These are phyloP conservation scores for Chaetodon trifasciatus DNA, from an alignment of 2,797 vertebrate species.

Conservation along the genomic window DNA sequence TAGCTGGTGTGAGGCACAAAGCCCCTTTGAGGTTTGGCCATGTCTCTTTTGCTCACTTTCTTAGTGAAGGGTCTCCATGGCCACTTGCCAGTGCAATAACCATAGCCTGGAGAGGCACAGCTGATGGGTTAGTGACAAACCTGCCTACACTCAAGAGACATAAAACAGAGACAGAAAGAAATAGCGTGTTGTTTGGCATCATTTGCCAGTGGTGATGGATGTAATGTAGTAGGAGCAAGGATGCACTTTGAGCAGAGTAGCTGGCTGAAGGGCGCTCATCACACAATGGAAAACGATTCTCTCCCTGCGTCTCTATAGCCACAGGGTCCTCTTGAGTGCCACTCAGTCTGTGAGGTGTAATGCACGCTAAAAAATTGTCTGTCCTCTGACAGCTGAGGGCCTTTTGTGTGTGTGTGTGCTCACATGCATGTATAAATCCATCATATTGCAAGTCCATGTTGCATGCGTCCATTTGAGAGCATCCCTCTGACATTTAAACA, in stretches of 20 bases:
- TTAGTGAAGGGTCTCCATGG: not conserved
- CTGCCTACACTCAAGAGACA: conserved; percentile 19
- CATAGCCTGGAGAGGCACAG: not conserved
- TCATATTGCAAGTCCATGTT: not conserved
- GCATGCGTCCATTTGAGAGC: not conserved
- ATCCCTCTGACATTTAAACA: not conserved
- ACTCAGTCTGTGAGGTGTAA: conserved; percentile 34
- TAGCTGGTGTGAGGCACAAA: not conserved
- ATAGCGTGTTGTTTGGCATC: conserved; percentile 17
- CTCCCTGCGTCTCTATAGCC: conserved; percentile 20
- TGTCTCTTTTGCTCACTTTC: not conserved
- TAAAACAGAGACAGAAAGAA: conserved; percentile 18
- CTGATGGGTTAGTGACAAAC: conserved; percentile 24
- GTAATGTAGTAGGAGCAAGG: conserved; percentile 24
- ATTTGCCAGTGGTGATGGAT: conserved; percentile 27
- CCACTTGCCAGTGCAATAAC: conserved; percentile 6
- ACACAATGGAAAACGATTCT: conserved; percentile 52
- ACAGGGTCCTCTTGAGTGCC: conserved; percentile 40
- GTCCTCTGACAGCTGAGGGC: conserved; percentile 8
- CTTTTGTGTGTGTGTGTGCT: not conserved
- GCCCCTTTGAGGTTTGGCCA: not conserved
- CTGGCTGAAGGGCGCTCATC: conserved; percentile 56
- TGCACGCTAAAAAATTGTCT: conserved; percentile 10
- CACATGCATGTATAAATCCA: not conserved
- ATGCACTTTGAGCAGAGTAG: conserved; percentile 44